A percentile compares a stretch with the other conserved stretches of the same genome.
Conservation (phyloP, 37 sponge, comb jelly and placozoan species). For the Theonella swinhoei region DNA sequence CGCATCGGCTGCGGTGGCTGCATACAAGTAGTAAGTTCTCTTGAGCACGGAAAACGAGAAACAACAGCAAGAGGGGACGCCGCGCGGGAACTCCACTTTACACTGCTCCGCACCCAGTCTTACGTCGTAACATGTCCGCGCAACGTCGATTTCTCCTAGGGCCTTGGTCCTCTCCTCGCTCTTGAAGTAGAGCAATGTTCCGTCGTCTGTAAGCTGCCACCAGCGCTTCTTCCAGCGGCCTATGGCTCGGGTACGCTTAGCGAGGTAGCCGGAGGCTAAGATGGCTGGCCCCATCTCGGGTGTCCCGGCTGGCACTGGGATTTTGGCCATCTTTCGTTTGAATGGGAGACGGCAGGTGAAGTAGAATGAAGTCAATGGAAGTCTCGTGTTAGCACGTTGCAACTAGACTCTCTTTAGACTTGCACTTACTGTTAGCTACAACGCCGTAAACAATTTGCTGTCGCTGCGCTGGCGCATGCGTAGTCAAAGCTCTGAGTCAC, state of each 20-base stretch:
- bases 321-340: background rate
- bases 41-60: slow-evolving; percentile 61
- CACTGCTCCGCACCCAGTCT: slow-evolving; percentile 41
- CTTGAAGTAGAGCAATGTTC: slow-evolving; percentile 55
- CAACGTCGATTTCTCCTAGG: slow-evolving; percentile 61
- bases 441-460: too few species aligned
- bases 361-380: background rate
- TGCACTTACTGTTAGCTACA: background rate
- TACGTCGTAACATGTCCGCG: slow-evolving; percentile 60
- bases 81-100: slow-evolving; percentile 39
- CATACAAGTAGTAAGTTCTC: slow-evolving; percentile 61
- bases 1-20: slow-evolving; percentile 58
- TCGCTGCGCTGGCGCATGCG: too few species aligned
- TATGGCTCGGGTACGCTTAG: slow-evolving; percentile 41
- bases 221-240: slow-evolving; percentile 63
- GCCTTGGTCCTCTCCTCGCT: slow-evolving; percentile 28
- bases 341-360: background rate
- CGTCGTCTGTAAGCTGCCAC: slow-evolving; percentile 65
- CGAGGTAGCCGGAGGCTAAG: slow-evolving; percentile 52
- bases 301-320: too few species aligned
- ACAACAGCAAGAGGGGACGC: slow-evolving; percentile 43
- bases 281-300: slow-evolving; percentile 22
- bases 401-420: background rate
- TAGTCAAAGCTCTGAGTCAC: background rate
- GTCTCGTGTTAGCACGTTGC: background rate